Evolutionary conservation across 2,113 vertebrate genomes (phyloP).

Genomic region (Chamaetylas fuelleborni): DNA sequence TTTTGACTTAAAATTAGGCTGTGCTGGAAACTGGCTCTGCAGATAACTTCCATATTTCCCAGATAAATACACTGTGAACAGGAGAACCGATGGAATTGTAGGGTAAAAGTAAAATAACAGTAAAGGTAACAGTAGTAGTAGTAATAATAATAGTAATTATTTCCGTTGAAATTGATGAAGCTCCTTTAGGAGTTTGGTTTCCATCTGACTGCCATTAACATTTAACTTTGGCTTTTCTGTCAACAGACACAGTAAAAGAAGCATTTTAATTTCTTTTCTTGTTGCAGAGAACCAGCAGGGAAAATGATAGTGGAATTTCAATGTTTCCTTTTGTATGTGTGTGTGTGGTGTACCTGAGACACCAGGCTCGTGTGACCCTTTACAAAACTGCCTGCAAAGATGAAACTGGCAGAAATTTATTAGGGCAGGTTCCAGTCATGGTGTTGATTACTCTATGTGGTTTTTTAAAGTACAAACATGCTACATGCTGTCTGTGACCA

Average conservation of each 20-base stretch:
- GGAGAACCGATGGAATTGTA: background rate
- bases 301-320: background rate
- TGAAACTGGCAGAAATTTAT: background rate
- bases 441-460: background rate
- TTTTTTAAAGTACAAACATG: accelerated
- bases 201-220: background rate
- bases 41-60: accelerated
- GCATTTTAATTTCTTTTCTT: background rate
- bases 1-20: background rate
- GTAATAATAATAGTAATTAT: background rate
- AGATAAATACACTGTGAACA: background rate
- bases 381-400: background rate
- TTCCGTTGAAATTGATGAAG: background rate
- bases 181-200: background rate
- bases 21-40: background rate
- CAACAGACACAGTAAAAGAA: background rate
- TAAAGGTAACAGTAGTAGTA: background rate
- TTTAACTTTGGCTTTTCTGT: background rate
- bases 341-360: background rate
- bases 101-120: background rate
- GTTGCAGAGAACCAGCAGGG: background rate
- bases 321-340: accelerated
- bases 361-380: background rate
- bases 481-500: background rate
- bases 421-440: background rate